Conservation (phyloP, 1,140 invertebrate species). For the Drosophila bifasciata region DNA sequence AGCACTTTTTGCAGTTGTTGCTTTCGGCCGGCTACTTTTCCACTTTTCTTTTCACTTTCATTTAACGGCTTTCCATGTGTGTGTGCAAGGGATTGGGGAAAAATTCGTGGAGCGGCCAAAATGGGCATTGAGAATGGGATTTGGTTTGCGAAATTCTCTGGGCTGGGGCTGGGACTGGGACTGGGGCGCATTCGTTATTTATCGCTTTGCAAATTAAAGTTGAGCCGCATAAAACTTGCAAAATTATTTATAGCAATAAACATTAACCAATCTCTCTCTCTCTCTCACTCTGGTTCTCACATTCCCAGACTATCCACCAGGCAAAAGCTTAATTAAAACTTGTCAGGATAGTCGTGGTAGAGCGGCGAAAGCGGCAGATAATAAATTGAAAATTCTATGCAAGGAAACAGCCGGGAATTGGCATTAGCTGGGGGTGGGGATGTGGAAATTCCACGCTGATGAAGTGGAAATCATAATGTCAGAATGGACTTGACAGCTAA, state of each 20-base stretch:
- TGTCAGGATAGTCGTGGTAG: slow-evolving; percentile 1
- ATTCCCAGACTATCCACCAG: neutral
- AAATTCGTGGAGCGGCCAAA: neutral
- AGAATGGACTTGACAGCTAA: slow-evolving; percentile 27
- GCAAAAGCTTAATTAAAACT: slow-evolving; percentile 53
- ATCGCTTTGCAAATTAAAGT: slow-evolving; percentile 81
- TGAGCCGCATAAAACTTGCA: slow-evolving; percentile 54
- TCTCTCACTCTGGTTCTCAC: neutral
- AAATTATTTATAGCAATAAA: slow-evolving; percentile 76
- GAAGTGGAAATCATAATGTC: slow-evolving; percentile 49
- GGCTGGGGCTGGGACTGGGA: neutral
- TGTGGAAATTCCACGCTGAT: slow-evolving; percentile 19
- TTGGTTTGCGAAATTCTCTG: slow-evolving; percentile 15
- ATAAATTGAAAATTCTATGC: slow-evolving; percentile 60
- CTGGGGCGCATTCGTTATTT: slow-evolving; percentile 61
- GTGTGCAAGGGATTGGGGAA: slow-evolving; percentile 34
- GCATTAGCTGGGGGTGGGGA: too few relatives aligned
- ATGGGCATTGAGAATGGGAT: slow-evolving; percentile 46
- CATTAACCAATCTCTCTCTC: slow-evolving; percentile 37
- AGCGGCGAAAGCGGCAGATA: slow-evolving; percentile 13
- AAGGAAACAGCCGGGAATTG: slow-evolving; percentile 22
- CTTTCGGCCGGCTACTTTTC: slow-evolving; percentile 44
- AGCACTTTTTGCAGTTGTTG: slow-evolving; percentile 76
- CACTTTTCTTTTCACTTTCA: slow-evolving; percentile 79
- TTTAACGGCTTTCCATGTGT: slow-evolving; percentile 47